Percentiles rank a stretch among this genome's conserved stretches.
Evolutionary conservation across 1,140 invertebrate species (phyloP).

Genomic region (Bombus waltoni): DNA sequence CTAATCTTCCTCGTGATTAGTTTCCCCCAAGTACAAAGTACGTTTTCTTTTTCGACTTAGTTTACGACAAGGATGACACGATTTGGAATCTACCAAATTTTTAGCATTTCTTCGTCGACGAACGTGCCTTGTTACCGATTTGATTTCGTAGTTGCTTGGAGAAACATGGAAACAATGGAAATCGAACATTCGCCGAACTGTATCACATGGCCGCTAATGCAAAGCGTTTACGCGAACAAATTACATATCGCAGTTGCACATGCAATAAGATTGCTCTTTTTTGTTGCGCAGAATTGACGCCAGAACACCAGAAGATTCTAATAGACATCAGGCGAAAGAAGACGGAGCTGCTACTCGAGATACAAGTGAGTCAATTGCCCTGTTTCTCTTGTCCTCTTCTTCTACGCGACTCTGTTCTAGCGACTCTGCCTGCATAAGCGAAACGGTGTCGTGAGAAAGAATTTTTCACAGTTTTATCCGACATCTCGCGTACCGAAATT

Average conservation of each 20-base stretch:
- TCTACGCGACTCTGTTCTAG: slow-evolving; percentile 8
- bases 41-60: background rate
- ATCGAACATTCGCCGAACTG: background rate
- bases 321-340: slow-evolving; percentile 95
- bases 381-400: background rate
- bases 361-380: slow-evolving; percentile 88
- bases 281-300: slow-evolving; percentile 91
- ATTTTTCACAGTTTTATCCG: background rate
- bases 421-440: too few species aligned
- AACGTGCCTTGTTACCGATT: background rate
- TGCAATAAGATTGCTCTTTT: slow-evolving; percentile 25
- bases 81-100: background rate
- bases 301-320: slow-evolving; percentile 94
- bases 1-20: background rate
- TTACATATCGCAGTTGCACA: too few species aligned
- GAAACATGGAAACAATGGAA: background rate
- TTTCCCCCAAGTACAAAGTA: background rate
- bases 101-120: background rate
- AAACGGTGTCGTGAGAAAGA: background rate
- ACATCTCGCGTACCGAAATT: background rate
- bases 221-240: too few species aligned
- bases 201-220: too few species aligned
- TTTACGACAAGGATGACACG: background rate
- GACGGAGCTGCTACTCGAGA: slow-evolving; percentile 94
- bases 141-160: background rate